A percentile compares a stretch with the other conserved stretches of the same genome.
Evolutionary conservation across 2,113 vertebrate species (phyloP).

Genomic region (Anhinga anhinga): DNA sequence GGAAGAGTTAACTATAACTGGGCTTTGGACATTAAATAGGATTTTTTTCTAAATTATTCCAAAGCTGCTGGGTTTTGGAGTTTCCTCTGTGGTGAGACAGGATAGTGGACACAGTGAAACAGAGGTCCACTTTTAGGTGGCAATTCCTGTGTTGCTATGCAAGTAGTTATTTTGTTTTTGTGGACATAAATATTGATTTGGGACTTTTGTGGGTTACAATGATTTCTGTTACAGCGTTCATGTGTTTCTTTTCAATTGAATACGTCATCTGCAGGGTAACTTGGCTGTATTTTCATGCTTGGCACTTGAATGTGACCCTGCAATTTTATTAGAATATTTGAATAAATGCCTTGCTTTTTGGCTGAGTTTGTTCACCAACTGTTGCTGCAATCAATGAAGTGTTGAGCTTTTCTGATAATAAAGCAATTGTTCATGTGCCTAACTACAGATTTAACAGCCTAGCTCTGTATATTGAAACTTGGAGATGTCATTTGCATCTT

Average conservation of each 20-base stretch:
- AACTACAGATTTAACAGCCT: neutral
- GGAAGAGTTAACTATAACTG: neutral
- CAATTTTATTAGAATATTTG: constrained; percentile 33
- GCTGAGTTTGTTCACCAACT: neutral
- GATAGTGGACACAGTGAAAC: neutral
- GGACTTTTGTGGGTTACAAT: neutral
- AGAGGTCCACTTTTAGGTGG: neutral
- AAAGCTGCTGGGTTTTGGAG: neutral
- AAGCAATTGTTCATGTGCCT: neutral
- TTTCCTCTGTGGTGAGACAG: neutral
- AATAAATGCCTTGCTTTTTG: constrained; percentile 22
- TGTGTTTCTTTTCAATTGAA: neutral
- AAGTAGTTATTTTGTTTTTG: neutral
- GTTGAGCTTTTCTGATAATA: neutral
- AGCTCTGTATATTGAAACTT: neutral
- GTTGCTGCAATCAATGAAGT: constrained; percentile 1
- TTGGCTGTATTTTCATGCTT: constrained; percentile 15
- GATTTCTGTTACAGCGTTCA: neutral
- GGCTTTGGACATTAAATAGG: neutral
- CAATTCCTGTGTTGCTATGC: neutral
- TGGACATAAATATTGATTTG: neutral
- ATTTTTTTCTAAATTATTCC: neutral
- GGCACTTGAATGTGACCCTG: neutral
- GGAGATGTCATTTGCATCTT: neutral
- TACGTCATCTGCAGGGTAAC: neutral